Conservation (phyloP, 2,888 invertebrate species). For the Agrochola circellaris region DNA sequence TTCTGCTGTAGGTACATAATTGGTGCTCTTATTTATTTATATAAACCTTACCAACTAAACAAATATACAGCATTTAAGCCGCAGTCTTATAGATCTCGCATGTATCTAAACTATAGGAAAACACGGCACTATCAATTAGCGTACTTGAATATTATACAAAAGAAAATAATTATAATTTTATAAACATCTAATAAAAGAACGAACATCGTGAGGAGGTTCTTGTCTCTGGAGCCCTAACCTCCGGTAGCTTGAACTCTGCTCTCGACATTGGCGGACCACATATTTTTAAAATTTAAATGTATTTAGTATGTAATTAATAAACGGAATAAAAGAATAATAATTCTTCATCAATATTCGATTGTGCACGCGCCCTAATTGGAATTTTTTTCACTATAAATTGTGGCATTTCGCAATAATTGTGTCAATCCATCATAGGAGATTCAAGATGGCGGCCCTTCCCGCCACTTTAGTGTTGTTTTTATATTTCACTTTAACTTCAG, state of each 20-base stretch:
- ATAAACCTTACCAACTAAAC: no score
- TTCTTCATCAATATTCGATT: not conserved
- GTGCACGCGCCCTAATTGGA: conserved; percentile 6
- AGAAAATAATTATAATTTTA: no score
- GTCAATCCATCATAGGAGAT: conserved; percentile 33
- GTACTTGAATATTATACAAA: no score
- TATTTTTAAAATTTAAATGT: not conserved
- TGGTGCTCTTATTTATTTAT: no score
- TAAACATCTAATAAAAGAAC: no score
- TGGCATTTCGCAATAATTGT: conserved; percentile 13
- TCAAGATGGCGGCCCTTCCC: conserved; percentile 58
- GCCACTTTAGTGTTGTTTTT: conserved; percentile 45
- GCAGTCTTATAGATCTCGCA: no score
- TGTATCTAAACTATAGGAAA: no score
- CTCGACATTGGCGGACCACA: not conserved
- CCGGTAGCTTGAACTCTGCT: not conserved
- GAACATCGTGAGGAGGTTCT: no score
- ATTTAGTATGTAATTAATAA: not conserved
- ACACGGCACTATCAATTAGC: no score
- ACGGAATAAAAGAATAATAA: not conserved
- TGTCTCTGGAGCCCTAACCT: no score
- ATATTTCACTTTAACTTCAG: conserved; percentile 35
- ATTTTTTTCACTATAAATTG: conserved; percentile 39
- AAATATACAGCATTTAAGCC: no score
- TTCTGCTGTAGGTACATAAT: no score